phyloP scores from a whole-genome alignment of 2,888 invertebrate genomes.

The Melieria crassipennis region DNA sequence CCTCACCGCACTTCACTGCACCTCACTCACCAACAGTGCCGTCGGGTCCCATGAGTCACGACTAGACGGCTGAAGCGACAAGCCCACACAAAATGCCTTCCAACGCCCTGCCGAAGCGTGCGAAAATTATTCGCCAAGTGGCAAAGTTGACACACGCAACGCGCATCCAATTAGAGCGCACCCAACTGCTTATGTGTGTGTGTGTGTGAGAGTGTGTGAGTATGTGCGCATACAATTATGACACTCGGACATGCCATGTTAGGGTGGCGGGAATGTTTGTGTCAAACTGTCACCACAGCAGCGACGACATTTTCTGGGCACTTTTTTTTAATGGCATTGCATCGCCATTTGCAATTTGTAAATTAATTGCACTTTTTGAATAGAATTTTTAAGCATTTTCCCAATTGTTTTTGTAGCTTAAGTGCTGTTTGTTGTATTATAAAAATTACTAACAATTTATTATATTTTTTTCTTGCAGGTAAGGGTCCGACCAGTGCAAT shows the following conservation, averaged over 20 bases:
- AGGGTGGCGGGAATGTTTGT: neutral
- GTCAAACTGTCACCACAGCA: neutral
- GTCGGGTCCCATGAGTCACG: too few species aligned
- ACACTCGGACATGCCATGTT: neutral
- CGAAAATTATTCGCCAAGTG: constrained; percentile 5
- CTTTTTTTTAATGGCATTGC: neutral
- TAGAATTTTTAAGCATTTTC: neutral
- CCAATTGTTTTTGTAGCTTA: neutral
- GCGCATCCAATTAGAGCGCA: neutral
- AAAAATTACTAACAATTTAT: neutral
- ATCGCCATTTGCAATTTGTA: neutral
- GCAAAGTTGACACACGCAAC: constrained; percentile 10
- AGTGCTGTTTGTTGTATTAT: neutral
- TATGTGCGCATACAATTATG: neutral
- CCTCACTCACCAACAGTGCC: too few species aligned
- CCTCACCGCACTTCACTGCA: too few species aligned
- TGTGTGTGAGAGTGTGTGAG: neutral
- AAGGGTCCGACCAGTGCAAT: neutral
- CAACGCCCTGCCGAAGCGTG: neutral
- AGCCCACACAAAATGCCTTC: too few species aligned
- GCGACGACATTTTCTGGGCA: neutral
- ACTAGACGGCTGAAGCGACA: too few species aligned
- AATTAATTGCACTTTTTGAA: neutral
- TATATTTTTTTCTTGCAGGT: neutral
- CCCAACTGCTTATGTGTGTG: neutral